Conservation (phyloP, 2,888 invertebrate species). For the Cryptocephalus moraei region DNA sequence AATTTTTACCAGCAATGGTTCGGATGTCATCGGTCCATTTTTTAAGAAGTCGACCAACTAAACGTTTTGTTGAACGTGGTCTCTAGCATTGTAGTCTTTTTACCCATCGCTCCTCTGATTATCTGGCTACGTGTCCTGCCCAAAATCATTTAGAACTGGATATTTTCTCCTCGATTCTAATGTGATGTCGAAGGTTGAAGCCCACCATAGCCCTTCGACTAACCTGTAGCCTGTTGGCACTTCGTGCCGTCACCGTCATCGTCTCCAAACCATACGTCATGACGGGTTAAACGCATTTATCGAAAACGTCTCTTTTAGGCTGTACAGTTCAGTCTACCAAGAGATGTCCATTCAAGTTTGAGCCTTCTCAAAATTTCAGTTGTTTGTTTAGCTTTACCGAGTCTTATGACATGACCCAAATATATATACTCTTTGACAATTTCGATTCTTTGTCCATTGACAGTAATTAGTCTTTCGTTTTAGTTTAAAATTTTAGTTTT, state of each 20-base stretch:
- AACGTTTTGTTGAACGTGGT: too few species aligned
- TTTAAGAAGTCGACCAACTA: background rate
- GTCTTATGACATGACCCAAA: background rate
- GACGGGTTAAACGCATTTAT: too few species aligned
- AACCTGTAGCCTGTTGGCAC: background rate
- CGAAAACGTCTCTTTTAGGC: too few species aligned
- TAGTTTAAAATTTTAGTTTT: background rate
- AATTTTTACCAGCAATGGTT: background rate
- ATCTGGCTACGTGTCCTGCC: background rate
- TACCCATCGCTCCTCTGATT: too few species aligned
- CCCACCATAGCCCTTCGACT: background rate
- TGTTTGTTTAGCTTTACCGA: background rate
- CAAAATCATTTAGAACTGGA: background rate
- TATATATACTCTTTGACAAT: background rate
- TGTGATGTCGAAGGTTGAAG: background rate
- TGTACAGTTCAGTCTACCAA: background rate
- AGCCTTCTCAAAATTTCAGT: background rate
- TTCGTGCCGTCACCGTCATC: background rate
- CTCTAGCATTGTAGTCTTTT: too few species aligned
- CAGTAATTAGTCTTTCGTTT: too few species aligned
- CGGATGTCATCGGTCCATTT: background rate
- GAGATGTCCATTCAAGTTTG: background rate
- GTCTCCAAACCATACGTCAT: background rate
- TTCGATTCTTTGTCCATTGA: background rate
- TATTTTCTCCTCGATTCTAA: background rate